Base-by-base conservation (phyloP, 1,140 invertebrate genomes). In the Penaeus vannamei region DNA sequence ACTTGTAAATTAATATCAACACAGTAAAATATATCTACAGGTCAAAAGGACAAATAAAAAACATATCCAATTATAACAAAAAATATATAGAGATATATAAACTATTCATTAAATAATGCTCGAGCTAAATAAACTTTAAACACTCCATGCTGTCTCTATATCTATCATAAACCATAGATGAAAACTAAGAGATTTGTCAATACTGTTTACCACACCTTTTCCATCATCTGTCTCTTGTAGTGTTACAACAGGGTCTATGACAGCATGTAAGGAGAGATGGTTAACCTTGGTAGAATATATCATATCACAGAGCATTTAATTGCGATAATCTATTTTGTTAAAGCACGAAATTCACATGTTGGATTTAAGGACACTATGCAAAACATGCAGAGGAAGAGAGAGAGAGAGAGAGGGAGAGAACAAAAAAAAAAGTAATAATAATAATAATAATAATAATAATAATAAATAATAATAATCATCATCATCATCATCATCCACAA, bases 221-320 rank as follows among this genome's bases (percentile, higher is more conserved):
- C 83, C 83, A 69, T 76, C 72, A 76, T 84, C 83, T 84, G 83
- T 69, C 83, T 84, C 29, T 84, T 61, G 83, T 26, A 42, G 83
- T n/a, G 83, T 84, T 42, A 84, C 62, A 84, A 69, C 61, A 64
- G 83, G 83, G 29, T 64, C 83, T 84, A 66, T 32, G 83, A 69
- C 64, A 53, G 83, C 83, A 64, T 84, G 83, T 32, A 84, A 84
- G 62, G 61, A 84, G 64, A 84, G 69, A n/a, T 46, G 69, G 53
- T 81, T 81, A 59, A 81, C 53, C 46, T 59, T 76, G 69, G 26
- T 29, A 79, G 36, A 53, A 53, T 36, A 53, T 77, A 17, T 53
- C 72, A 76, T 29, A 76, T 76, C 69, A 72, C 36, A 42, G 36
- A 42, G 36, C 36, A 42, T 42, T 42, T 42, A 42, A 53, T 53